phyloP scores from a whole-genome alignment of 1,140 invertebrate genomes.

The Pseudomyrmex cubaensis region DNA sequence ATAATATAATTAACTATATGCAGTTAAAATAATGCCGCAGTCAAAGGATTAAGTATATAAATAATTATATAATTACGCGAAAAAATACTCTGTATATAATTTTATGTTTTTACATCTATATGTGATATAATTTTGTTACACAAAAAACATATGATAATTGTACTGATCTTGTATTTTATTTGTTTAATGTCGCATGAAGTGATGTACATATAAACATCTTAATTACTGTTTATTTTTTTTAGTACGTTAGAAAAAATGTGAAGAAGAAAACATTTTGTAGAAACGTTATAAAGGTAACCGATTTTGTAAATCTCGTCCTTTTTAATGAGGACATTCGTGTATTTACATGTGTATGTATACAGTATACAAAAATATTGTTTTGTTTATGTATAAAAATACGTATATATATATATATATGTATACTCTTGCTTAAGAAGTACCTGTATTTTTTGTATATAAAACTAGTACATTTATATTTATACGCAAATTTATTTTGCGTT shows the following conservation, averaged over 20 bases:
- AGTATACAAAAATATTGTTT: conserved; percentile 6
- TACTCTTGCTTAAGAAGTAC: conserved; percentile 62
- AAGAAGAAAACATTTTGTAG: conserved; percentile 23
- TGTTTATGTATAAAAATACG: conserved; percentile 14
- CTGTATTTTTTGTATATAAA: conserved; percentile 56
- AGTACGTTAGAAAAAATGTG: not conserved
- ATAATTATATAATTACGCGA: too few species aligned
- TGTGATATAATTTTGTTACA: conserved; percentile 41
- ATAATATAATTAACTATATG: too few species aligned
- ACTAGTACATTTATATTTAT: conserved; percentile 17
- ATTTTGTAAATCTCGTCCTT: conserved; percentile 7
- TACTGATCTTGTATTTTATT: not conserved
- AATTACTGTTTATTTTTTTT: not conserved
- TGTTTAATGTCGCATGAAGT: not conserved
- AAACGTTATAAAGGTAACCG: not conserved
- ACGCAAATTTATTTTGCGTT: conserved; percentile 15
- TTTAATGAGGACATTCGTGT: not conserved
- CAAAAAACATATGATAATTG: not conserved
- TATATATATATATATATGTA: conserved; percentile 16
- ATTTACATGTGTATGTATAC: conserved; percentile 28
- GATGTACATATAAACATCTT: conserved; percentile 16
- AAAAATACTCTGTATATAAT: conserved; percentile 23
- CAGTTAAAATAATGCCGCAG: too few species aligned
- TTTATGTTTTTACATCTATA: conserved; percentile 20
- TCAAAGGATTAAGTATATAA: too few species aligned